Conservation (phyloP, 1,140 invertebrate species). For the Argopecten irradians region DNA sequence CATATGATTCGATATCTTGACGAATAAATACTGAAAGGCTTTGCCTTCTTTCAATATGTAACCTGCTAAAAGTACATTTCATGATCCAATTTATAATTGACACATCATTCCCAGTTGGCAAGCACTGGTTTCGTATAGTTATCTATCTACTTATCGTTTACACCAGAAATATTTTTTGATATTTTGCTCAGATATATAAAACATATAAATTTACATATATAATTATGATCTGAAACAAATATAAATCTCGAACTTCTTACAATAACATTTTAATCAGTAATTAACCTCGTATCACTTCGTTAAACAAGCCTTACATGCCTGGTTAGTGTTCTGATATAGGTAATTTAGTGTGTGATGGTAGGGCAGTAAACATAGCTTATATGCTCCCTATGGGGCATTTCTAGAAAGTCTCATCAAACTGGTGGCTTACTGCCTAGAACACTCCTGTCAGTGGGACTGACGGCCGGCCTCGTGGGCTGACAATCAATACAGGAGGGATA, state of each 20-base stretch:
- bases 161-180: too few species aligned
- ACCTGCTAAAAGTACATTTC: neutral
- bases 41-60: neutral
- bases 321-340: neutral
- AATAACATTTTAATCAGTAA: too few species aligned
- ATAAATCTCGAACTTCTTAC: too few species aligned
- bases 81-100: neutral
- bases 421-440: neutral
- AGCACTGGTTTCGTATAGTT: too few species aligned
- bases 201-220: too few species aligned
- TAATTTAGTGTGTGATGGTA: neutral
- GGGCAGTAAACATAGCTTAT: neutral
- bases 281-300: too few species aligned
- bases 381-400: neutral
- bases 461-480: neutral
- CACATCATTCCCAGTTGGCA: neutral
- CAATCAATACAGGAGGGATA: neutral
- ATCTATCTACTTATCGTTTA: too few species aligned
- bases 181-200: too few species aligned
- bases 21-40: neutral
- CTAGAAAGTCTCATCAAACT: neutral
- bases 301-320: neutral
- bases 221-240: too few species aligned
- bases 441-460: neutral
- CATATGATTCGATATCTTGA: neutral